phyloP scores from a whole-genome alignment of 2,888 invertebrate species.

The Drosophila sordidula region DNA sequence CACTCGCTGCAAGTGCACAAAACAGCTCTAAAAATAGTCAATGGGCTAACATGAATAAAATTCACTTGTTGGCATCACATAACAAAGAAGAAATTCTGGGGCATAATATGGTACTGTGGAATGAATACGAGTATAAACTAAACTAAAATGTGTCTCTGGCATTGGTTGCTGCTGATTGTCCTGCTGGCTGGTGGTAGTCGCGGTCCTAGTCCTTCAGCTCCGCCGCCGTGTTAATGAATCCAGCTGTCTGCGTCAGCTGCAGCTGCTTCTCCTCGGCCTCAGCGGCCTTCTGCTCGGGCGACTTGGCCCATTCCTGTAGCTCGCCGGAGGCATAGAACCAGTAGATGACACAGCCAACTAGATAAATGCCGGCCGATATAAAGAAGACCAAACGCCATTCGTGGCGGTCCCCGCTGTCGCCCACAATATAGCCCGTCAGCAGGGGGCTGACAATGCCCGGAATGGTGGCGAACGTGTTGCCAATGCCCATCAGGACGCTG shows the following conservation, averaged over 20 bases:
- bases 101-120: constrained; percentile 36
- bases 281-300: constrained; percentile 78
- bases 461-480: constrained; percentile 95
- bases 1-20: constrained; percentile 40
- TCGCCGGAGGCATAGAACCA: constrained; percentile 93
- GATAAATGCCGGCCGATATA: constrained; percentile 92
- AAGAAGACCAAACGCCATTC: constrained; percentile 96
- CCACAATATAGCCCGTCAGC: constrained; percentile 91
- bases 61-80: constrained; percentile 58
- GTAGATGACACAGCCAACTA: constrained; percentile 93
- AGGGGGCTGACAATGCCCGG: constrained; percentile 96
- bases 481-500: constrained; percentile 95
- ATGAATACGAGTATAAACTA: constrained; percentile 49
- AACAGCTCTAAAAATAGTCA: constrained; percentile 52
- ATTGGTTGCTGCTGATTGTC: constrained; percentile 25
- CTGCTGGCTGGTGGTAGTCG: constrained; percentile 4
- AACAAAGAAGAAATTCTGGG: constrained; percentile 39
- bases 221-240: constrained; percentile 83
- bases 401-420: constrained; percentile 86
- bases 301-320: constrained; percentile 91
- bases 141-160: constrained; percentile 53
- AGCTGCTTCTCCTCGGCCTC: constrained; percentile 76
- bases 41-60: constrained; percentile 48
- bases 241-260: constrained; percentile 70
- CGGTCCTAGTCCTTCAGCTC: constrained; percentile 76